Conservation (phyloP, 2,113 vertebrate species). For the Calypte anna region DNA sequence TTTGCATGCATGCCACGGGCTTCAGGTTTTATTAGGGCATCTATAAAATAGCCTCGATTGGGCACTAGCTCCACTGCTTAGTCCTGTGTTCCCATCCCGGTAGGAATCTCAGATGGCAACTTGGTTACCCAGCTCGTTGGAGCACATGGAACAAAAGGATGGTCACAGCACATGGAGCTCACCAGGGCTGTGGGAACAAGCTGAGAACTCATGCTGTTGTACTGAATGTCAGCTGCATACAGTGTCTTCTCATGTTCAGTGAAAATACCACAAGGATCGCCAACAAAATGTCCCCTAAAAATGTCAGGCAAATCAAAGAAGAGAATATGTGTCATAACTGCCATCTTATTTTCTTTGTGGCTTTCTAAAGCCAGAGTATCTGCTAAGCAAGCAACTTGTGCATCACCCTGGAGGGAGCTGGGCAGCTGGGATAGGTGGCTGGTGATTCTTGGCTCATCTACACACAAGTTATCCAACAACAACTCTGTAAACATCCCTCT, state of each 20-base stretch:
- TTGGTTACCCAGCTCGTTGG: not conserved
- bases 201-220: constrained; percentile 4
- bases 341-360: not conserved
- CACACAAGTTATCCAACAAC: not conserved
- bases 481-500: constrained; percentile 6
- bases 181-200: not conserved
- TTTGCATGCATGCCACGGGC: not conserved
- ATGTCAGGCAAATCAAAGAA: constrained; percentile 23
- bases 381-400: not conserved
- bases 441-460: constrained; percentile 3
- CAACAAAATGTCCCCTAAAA: constrained; percentile 32
- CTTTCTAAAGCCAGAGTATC: not conserved
- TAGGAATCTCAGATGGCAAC: not conserved
- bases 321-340: not conserved
- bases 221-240: not conserved
- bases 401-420: not conserved
- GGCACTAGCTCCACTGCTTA: not conserved
- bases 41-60: not conserved
- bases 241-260: not conserved
- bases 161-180: constrained; percentile 3
- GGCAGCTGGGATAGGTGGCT: not conserved
- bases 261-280: not conserved
- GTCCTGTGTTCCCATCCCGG: not conserved
- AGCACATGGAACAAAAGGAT: not conserved
- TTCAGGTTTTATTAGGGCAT: not conserved